Evolutionary conservation across 2,113 vertebrate species (phyloP), one percentile per base, ranked within the genome.

Genomic region (Dicaeum eximium): DNA sequence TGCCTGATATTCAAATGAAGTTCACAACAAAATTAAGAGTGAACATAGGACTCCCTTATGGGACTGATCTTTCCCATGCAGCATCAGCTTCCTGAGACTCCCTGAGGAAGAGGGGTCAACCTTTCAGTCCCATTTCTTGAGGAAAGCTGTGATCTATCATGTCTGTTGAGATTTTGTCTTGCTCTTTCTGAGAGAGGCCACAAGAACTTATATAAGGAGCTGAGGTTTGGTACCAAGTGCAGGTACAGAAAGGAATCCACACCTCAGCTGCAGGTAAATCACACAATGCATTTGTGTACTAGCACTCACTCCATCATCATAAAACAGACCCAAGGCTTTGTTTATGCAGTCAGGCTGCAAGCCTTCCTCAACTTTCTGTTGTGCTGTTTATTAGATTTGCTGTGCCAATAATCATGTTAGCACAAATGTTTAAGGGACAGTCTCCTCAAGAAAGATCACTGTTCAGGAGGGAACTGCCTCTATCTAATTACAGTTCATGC

Each of bases 321-420:
- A 37, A 72, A 72, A 53, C 37, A 71, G 25, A 60, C 8, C 9
- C 38, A 47, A 50, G 58, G 17, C 11, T 86, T 38, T 60, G 38
- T 74, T 72, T 74, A 61, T 57, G 40, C 64, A 79, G 72, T 82
- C 73, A 74, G 85, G 45, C 80, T 87, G n/a, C 53, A 82, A 85
- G 50, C 57, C 53, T 31, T 47, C 31, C 53, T 53, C 58, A n/a
- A 27, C 18, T 91, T 74, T 69, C 70, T 89, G 19, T 24, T 47
- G 38, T 35, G 50, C 38, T 14, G 27, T 42, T 92, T 79, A 93
- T 92, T 93, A 80, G 58, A 95, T 97, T 90, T 94, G 67, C 27
- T 31, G 44, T 48, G 51, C 50, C 79, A 83, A 48, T 96, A 96
- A 95, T 77, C 47, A 56, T 0, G 42, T 94, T 92, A 94, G 50